Percentiles rank a stretch among this genome's conserved stretches.
Evolutionary conservation across 1,140 invertebrate genomes (phyloP).

Genomic region (Philotrypesis tridentata): DNA sequence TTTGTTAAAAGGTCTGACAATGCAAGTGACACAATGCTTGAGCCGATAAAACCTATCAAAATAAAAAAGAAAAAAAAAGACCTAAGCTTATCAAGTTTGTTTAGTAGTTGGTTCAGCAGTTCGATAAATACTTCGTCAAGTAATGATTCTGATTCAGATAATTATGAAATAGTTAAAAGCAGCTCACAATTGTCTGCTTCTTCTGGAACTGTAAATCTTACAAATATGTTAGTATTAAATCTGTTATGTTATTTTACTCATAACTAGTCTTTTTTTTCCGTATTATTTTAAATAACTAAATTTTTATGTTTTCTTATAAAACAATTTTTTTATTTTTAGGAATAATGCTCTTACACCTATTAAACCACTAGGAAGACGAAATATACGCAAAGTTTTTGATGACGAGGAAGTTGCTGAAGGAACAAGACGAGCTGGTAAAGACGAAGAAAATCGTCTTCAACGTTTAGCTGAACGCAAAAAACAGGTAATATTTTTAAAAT

Average conservation of each 20-base stretch:
- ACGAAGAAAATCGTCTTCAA: constrained; percentile 89
- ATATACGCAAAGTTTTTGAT: constrained; percentile 87
- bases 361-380: constrained; percentile 76
- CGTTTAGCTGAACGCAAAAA: constrained; percentile 89
- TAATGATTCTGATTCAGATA: neutral
- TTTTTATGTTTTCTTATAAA: too few species aligned
- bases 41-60: neutral
- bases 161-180: neutral
- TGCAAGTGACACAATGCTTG: neutral
- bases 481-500: constrained; percentile 46
- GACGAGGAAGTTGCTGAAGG: constrained; percentile 83
- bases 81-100: neutral
- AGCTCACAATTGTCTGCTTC: neutral
- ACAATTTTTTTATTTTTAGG: too few species aligned
- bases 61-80: neutral
- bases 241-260: neutral
- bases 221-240: neutral
- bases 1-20: neutral
- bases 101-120: neutral
- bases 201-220: neutral
- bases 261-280: too few species aligned
- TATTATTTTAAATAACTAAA: too few species aligned
- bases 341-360: too few species aligned
- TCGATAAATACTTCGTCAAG: neutral
- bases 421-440: constrained; percentile 89